These are phyloP conservation scores for Aphelinus certus DNA, from an alignment of 1,140 invertebrate species.

Conservation along the genomic window DNA sequence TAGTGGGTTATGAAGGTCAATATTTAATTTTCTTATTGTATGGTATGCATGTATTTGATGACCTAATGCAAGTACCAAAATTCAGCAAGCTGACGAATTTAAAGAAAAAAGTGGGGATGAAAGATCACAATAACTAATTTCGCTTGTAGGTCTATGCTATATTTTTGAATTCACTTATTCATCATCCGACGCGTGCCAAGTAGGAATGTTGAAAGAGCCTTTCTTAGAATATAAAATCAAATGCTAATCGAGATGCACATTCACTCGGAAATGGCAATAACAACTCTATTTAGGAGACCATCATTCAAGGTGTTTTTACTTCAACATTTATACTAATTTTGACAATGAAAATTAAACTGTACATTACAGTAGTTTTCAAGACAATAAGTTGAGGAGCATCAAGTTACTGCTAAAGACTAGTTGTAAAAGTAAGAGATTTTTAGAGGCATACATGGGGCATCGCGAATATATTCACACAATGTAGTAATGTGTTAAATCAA, in stretches of 20 bases:
- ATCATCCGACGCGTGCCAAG: conserved; percentile 29
- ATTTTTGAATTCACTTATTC: conserved; percentile 12
- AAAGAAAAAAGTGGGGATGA: conserved; percentile 7
- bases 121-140: conserved; percentile 15
- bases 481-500: conserved; percentile 23
- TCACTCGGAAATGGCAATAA: conserved; percentile 29
- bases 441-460: conserved; percentile 16
- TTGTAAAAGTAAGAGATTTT: conserved; percentile 33
- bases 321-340: conserved; percentile 29
- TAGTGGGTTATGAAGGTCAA: conserved; percentile 5
- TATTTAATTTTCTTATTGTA: conserved; percentile 1
- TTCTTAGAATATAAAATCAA: conserved; percentile 27
- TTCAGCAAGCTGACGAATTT: background rate
- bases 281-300: conserved; percentile 22
- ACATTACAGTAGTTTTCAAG: conserved; percentile 19
- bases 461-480: conserved; percentile 23
- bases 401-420: conserved; percentile 38
- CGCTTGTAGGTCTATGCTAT: conserved; percentile 5
- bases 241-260: conserved; percentile 27
- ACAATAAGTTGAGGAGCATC: conserved; percentile 21
- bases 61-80: background rate
- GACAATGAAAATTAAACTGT: conserved; percentile 20
- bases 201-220: conserved; percentile 30
- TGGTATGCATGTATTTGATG: conserved; percentile 4
- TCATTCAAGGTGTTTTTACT: conserved; percentile 19